A percentile compares a stretch with the other conserved stretches of the same genome.
These are phyloP conservation scores for Chlorodrepanis virens DNA, from an alignment of 2,113 vertebrate genomes.

Conservation along the genomic window DNA sequence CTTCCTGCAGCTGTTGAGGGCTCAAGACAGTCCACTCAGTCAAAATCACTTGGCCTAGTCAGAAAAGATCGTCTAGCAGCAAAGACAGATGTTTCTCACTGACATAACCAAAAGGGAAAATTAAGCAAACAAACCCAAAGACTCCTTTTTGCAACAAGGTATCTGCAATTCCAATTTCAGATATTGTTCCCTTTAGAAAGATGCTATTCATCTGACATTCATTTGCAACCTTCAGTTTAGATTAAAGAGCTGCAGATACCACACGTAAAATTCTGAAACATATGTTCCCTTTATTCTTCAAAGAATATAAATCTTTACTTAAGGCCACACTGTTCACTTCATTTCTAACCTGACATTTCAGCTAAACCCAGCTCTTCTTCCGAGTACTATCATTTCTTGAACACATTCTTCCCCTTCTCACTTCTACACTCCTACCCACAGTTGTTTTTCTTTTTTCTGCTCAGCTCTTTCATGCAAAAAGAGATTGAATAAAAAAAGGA, in stretches of 20 bases:
- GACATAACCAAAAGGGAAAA: slow-evolving; percentile 18
- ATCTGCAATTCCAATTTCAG: neutral
- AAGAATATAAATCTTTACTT: neutral
- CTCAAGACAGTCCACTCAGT: neutral
- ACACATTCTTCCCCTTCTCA: neutral
- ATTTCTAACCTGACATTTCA: slow-evolving; percentile 10
- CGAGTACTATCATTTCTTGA: neutral
- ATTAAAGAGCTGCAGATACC: neutral
- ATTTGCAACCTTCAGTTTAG: neutral
- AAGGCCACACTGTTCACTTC: slow-evolving; percentile 3
- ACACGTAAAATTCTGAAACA: neutral
- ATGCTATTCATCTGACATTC: neutral
- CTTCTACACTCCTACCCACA: neutral
- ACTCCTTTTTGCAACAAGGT: neutral
- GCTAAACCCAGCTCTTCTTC: neutral
- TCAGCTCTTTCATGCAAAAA: neutral
- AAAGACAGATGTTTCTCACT: slow-evolving; percentile 38
- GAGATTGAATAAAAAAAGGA: neutral
- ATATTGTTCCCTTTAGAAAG: neutral
- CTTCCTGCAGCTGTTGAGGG: slow-evolving; percentile 5
- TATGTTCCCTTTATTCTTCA: neutral
- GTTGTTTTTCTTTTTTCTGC: neutral
- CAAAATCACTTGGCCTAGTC: slow-evolving; percentile 17
- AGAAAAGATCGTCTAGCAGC: slow-evolving; percentile 16
- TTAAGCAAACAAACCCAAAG: neutral